Evolutionary conservation across 2,888 invertebrate genomes (phyloP).

Genomic region (Steromphala cineraria): DNA sequence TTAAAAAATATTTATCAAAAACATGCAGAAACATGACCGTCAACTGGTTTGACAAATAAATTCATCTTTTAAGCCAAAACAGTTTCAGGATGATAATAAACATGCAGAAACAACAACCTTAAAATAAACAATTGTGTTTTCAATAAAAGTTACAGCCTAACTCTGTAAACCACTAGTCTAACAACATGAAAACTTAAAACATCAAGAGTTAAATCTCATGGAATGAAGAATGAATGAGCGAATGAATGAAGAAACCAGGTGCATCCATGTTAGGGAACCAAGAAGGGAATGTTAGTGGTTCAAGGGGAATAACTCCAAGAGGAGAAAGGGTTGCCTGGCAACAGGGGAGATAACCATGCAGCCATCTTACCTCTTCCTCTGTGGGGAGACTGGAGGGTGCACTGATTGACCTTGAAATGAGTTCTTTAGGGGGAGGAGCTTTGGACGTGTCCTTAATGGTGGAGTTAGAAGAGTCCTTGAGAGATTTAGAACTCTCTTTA

Average conservation of each 20-base stretch:
- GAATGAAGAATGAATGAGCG: background rate
- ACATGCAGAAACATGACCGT: too few species aligned
- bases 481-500: constrained; percentile 7
- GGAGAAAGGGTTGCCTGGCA: background rate
- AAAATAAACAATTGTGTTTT: too few species aligned
- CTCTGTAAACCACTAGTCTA: background rate
- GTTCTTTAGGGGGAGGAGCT: constrained; percentile 33
- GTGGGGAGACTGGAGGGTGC: constrained; percentile 41
- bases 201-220: background rate
- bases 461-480: constrained; percentile 9
- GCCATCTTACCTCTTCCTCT: constrained; percentile 33
- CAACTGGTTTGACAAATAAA: too few species aligned
- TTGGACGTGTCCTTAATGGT: constrained; percentile 15
- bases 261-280: constrained; percentile 11
- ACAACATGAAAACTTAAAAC: background rate
- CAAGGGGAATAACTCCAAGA: background rate
- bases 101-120: too few species aligned
- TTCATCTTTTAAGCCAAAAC: too few species aligned
- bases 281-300: background rate
- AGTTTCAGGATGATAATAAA: too few species aligned
- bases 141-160: too few species aligned
- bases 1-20: too few species aligned
- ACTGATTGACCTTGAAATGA: constrained; percentile 43
- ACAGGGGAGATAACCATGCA: background rate
- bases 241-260: background rate